phyloP scores from a whole-genome alignment of 2,888 invertebrate genomes.

The Proisotoma minuta region DNA sequence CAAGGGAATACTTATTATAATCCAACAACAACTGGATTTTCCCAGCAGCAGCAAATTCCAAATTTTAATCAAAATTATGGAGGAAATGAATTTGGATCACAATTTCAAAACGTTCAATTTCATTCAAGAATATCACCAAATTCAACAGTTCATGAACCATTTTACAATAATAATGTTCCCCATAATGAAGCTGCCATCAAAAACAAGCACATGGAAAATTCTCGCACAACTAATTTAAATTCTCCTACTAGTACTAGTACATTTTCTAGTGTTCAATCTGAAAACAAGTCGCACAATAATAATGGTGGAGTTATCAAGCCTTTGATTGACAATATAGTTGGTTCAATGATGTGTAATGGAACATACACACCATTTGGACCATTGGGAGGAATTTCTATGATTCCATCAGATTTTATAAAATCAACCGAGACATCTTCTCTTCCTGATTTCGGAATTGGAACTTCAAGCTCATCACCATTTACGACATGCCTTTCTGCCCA shows the following conservation, averaged over 20 bases:
- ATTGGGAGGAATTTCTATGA: background rate
- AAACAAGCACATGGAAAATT: too few relatives aligned
- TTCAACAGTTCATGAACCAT: too few relatives aligned
- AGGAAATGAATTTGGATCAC: too few relatives aligned
- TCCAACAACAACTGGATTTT: conserved; percentile 7
- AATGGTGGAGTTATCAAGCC: conserved; percentile 42
- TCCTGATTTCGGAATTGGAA: conserved; percentile 3
- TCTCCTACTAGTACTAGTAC: too few relatives aligned
- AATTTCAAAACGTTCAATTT: too few relatives aligned
- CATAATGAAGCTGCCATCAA: too few relatives aligned
- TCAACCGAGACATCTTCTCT: background rate
- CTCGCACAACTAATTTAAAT: too few relatives aligned
- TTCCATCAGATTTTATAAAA: background rate
- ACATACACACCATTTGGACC: conserved; percentile 47
- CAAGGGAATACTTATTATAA: conserved; percentile 4
- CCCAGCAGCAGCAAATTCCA: background rate
- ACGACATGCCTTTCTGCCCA: background rate
- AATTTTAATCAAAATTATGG: conserved; percentile 10
- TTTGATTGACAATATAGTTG: conserved; percentile 46
- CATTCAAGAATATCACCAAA: too few relatives aligned
- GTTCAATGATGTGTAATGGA: conserved; percentile 38
- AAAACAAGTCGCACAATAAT: too few relatives aligned
- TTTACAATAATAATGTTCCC: too few relatives aligned
- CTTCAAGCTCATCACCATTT: conserved; percentile 5
- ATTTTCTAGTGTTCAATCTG: too few relatives aligned